Conservation (phyloP, 2,888 invertebrate species). For the Drosophila merina region DNA sequence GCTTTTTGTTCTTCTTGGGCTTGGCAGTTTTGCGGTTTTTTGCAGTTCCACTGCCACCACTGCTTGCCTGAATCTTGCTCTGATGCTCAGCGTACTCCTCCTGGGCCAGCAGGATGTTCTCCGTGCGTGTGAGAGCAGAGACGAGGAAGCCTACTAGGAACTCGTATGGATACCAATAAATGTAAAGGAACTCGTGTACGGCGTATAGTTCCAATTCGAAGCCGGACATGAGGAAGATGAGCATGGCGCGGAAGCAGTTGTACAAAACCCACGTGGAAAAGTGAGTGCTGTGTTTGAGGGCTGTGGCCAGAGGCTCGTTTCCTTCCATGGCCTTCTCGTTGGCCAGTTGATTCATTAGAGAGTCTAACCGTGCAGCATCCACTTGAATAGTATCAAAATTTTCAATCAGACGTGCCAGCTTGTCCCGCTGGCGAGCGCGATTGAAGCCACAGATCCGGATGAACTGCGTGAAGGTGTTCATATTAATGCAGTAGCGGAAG, state of each 20-base stretch:
- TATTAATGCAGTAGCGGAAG: constrained; percentile 89
- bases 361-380: constrained; percentile 94
- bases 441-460: constrained; percentile 97
- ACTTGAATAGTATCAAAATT: constrained; percentile 94
- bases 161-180: constrained; percentile 98
- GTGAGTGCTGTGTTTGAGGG: constrained; percentile 80
- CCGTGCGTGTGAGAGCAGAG: constrained; percentile 95
- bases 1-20: constrained; percentile 84
- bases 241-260: constrained; percentile 96
- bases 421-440: constrained; percentile 96
- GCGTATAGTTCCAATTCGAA: constrained; percentile 98
- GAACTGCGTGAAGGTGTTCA: constrained; percentile 93
- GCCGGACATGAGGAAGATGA: constrained; percentile 96
- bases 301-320: constrained; percentile 92
- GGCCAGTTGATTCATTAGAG: constrained; percentile 88
- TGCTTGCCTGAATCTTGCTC: constrained; percentile 68
- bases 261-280: constrained; percentile 95
- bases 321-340: constrained; percentile 88
- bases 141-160: constrained; percentile 97
- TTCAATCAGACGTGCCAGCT: constrained; percentile 94
- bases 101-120: constrained; percentile 91
- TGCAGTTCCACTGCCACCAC: constrained; percentile 48
- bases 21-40: constrained; percentile 84
- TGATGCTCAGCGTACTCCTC: constrained; percentile 86
- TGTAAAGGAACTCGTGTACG: constrained; percentile 97